A percentile compares a stretch with the other conserved stretches of the same genome.
Conservation (phyloP, 2,797 vertebrate species). For the Artibeus lituratus region DNA sequence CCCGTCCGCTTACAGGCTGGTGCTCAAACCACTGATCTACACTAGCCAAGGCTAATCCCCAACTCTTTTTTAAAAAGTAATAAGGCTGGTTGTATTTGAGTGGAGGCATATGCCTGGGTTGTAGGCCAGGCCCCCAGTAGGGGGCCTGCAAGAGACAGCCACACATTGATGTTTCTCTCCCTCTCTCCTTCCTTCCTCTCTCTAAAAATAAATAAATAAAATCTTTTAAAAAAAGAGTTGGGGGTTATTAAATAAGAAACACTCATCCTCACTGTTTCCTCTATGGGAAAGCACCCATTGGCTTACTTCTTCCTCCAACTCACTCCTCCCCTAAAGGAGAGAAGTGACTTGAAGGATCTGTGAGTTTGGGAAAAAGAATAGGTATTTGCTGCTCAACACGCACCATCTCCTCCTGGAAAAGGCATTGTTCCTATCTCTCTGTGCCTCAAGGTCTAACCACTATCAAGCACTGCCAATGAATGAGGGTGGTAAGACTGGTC, state of each 20-base stretch:
- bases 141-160: too few relatives aligned
- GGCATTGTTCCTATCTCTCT: not conserved
- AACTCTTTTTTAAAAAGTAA: too few relatives aligned
- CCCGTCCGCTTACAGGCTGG: too few relatives aligned
- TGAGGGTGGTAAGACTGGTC: not conserved
- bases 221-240: not conserved
- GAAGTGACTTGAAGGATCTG: not conserved
- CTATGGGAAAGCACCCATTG: not conserved
- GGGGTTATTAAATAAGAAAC: not conserved
- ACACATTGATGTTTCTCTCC: too few relatives aligned
- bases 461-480: not conserved
- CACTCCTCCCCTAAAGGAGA: not conserved
- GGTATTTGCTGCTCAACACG: not conserved
- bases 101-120: too few relatives aligned
- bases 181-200: too few relatives aligned
- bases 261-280: not conserved
- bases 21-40: too few relatives aligned
- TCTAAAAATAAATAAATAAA: too few relatives aligned
- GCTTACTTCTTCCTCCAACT: not conserved
- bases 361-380: not conserved
- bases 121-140: too few relatives aligned
- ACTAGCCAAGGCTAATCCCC: too few relatives aligned
- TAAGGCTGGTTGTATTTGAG: too few relatives aligned
- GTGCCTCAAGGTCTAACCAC: not conserved
- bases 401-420: not conserved